Base-by-base conservation (phyloP, 2,888 invertebrate species). In the Andricus curvator region DNA sequence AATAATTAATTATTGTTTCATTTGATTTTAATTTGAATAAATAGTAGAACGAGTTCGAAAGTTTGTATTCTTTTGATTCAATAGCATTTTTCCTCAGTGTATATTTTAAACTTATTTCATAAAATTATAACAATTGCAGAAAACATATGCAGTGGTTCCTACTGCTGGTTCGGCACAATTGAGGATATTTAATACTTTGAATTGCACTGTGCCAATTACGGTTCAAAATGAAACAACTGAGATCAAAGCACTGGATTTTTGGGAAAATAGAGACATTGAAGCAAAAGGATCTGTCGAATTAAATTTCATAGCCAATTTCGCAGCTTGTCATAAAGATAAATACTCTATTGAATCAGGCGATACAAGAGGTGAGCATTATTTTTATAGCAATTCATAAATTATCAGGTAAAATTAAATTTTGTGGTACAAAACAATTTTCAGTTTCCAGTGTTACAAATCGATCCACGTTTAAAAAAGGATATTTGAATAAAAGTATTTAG, bases 151-250 rank as follows among this genome's bases (percentile, higher is more conserved):
- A 0, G 87, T 93, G 1, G 78, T 95, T 20, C 96, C 97, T 15
- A 87, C 93, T 11, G 87, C 90, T 6, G 95, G 95, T 1, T 89
- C 94, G 37, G 94, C 95, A 0, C 96, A 97, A 87, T 84, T 97
- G 25, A 94, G 97, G 84, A 92, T 97, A 8, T 97, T 96, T 91
- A 97, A 97, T 81, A 88, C 91, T 0, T 62, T 91, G 15, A 67
- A 88, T 64, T 92, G 92, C 56, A 29, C 44, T 1, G 81, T 90
- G 2, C 9, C 66, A 0, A 76, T 91, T 65, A 79, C 62, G 0
- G 51, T 91, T 0, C 33, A 82, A 13, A 74, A 83, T 11, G 81
- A 87, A 1, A 33, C 74, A 0, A 84, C 87, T 5, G 20, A 6
- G 1, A 44, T 93, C 11, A 22, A 84, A 3, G 77, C 83, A 11